These are phyloP conservation scores for Subacronicta megacephala DNA, from an alignment of 2,888 invertebrate species.

Conservation along the genomic window DNA sequence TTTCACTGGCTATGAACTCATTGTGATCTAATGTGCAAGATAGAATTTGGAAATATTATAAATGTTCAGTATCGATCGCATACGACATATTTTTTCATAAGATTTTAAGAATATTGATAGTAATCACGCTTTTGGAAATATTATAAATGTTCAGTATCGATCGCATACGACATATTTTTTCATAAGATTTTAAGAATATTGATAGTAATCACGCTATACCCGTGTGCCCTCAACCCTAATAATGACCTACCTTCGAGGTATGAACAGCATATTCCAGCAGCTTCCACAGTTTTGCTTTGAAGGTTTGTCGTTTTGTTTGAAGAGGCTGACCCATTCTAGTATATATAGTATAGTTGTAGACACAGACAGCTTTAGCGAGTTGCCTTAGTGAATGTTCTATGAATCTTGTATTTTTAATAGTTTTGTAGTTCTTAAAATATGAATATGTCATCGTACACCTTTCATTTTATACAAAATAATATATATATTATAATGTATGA, in stretches of 20 bases:
- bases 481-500: not conserved
- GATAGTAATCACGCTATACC: not conserved
- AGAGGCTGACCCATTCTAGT: slow-evolving; percentile 63
- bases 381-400: slow-evolving; percentile 60
- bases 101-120: not conserved
- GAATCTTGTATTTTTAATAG: slow-evolving; percentile 53
- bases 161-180: no score
- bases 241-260: slow-evolving; percentile 34
- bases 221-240: slow-evolving; percentile 13
- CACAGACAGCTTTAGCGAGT: slow-evolving; percentile 65
- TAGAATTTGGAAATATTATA: no score
- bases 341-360: slow-evolving; percentile 44
- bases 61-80: no score
- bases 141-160: no score
- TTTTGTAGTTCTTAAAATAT: slow-evolving; percentile 40
- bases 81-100: no score
- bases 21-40: no score
- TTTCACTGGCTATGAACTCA: no score
- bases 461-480: slow-evolving; percentile 10
- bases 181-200: no score
- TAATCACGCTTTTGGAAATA: not conserved
- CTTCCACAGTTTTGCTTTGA: slow-evolving; percentile 24
- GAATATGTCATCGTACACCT: slow-evolving; percentile 18
- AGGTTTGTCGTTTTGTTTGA: slow-evolving; percentile 44
- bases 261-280: slow-evolving; percentile 9